A percentile compares a stretch with the other conserved stretches of the same genome.
Evolutionary conservation across 1,140 invertebrate genomes (phyloP).

Genomic region (Anadara kagoshimensis): DNA sequence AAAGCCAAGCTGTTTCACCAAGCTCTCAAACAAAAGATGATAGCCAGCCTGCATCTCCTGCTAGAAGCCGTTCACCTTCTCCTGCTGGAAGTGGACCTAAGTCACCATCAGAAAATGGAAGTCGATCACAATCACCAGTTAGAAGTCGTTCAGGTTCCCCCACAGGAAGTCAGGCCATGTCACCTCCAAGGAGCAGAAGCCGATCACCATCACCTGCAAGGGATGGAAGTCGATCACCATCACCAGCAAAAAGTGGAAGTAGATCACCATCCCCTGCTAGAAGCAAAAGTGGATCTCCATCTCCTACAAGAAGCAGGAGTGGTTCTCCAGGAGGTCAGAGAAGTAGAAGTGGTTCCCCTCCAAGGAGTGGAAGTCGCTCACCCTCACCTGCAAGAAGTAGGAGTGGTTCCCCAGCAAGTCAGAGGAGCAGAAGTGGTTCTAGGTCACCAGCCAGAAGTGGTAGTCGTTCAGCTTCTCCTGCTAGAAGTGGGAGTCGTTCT

Average conservation of each 20-base stretch:
- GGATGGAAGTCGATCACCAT: constrained; percentile 15
- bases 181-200: constrained; percentile 19
- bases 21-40: too few species aligned
- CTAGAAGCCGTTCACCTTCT: constrained; percentile 25
- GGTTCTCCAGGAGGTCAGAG: constrained; percentile 26
- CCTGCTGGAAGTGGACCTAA: constrained; percentile 31
- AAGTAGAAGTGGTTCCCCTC: constrained; percentile 14
- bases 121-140: constrained; percentile 8
- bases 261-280: constrained; percentile 35
- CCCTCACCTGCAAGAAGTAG: constrained; percentile 34
- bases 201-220: constrained; percentile 21
- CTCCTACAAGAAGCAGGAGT: constrained; percentile 37
- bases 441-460: constrained; percentile 31
- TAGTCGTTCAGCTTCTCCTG: constrained; percentile 23
- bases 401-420: constrained; percentile 38
- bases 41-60: constrained; percentile 26
- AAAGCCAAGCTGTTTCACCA: too few species aligned
- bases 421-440: constrained; percentile 31
- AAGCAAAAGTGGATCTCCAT: constrained; percentile 30
- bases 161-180: not conserved
- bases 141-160: constrained; percentile 5
- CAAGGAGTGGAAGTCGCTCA: constrained; percentile 1
- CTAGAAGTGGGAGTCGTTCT: constrained; percentile 38
- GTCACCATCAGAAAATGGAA: constrained; percentile 29
- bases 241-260: constrained; percentile 9